Percentiles rank a stretch among this genome's conserved stretches.
Evolutionary conservation across 2,113 vertebrate genomes (phyloP).

Genomic region (Cettia cetti): DNA sequence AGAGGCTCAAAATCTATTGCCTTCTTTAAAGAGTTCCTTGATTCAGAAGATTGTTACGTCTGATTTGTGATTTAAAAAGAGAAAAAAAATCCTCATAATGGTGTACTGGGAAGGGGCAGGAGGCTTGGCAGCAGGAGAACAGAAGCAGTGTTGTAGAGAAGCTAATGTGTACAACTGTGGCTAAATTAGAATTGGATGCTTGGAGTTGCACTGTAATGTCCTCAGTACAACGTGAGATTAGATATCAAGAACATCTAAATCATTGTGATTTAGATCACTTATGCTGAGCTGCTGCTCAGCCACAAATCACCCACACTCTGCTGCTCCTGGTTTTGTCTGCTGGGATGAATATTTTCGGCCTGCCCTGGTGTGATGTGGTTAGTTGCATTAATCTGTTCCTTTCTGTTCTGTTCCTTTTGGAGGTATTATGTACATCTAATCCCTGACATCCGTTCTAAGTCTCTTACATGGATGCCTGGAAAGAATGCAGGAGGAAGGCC

Average conservation of each 20-base stretch:
- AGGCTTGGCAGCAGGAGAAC: background rate
- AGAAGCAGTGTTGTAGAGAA: background rate
- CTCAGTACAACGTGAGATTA: background rate
- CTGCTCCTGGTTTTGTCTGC: background rate
- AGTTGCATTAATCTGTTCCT: background rate
- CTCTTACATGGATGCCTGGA: background rate
- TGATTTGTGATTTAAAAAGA: background rate
- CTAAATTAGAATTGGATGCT: background rate
- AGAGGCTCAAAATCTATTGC: background rate
- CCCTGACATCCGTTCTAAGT: background rate
- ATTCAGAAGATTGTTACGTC: background rate
- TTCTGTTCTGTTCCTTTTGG: background rate
- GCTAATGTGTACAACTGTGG: background rate
- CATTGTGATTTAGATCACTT: background rate
- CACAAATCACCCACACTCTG: background rate
- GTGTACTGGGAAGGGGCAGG: background rate
- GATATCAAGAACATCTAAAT: constrained; percentile 4
- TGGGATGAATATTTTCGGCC: background rate
- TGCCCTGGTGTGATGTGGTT: background rate
- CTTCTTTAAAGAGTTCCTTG: background rate
- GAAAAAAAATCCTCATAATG: background rate
- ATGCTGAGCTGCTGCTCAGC: background rate
- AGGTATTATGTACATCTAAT: background rate
- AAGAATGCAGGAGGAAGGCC: background rate
- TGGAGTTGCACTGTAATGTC: background rate